Evolutionary conservation across 2,113 vertebrate species (phyloP).

Genomic region (Ibidorhyncha struthersii): DNA sequence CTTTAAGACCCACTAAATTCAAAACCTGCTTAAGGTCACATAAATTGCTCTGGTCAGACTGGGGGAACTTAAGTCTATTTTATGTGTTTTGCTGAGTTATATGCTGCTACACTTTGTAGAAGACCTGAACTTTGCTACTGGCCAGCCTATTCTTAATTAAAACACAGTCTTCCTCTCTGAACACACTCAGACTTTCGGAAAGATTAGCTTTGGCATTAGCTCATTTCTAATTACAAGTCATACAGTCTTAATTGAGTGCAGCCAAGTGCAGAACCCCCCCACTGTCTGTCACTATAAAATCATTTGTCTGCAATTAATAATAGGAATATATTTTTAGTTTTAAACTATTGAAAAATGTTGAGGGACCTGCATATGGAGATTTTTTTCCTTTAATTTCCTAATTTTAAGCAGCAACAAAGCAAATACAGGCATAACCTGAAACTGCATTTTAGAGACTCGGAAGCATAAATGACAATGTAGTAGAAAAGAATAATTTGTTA

Average conservation of each 20-base stretch:
- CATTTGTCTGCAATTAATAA: background rate
- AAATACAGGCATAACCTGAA: background rate
- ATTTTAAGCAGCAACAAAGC: background rate
- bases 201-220: background rate
- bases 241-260: background rate
- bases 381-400: background rate
- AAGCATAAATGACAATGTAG: background rate
- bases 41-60: background rate
- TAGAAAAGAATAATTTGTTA: background rate
- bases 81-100: background rate
- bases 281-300: background rate
- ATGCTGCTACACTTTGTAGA: background rate
- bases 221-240: constrained; percentile 10
- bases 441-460: background rate
- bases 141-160: background rate
- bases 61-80: background rate
- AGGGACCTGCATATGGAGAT: background rate
- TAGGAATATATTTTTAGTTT: constrained; percentile 8
- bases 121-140: constrained; percentile 1
- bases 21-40: background rate
- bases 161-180: background rate
- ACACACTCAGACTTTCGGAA: background rate
- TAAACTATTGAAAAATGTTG: background rate
- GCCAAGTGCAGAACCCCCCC: background rate
- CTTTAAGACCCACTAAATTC: background rate